Conservation (phyloP, 2,113 vertebrate genomes). For the Ammodytes dubius region DNA sequence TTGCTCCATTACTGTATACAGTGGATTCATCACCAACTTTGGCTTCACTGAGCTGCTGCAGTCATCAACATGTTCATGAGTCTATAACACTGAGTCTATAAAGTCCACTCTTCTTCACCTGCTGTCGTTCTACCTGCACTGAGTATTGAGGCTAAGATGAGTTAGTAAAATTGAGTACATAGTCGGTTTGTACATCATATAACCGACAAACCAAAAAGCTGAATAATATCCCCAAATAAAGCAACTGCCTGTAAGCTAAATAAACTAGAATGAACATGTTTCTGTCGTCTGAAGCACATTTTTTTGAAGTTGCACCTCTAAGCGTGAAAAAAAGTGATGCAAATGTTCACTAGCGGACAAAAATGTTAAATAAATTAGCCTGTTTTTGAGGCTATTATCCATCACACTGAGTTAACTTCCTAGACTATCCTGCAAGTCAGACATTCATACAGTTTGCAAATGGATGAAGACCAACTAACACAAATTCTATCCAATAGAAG, state of each 20-base stretch:
- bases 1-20: neutral
- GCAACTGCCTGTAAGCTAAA: neutral
- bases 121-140: neutral
- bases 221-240: neutral
- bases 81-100: neutral
- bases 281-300: neutral
- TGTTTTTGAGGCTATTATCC: neutral
- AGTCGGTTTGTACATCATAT: neutral
- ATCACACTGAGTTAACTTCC: too few species aligned
- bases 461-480: neutral
- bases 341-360: neutral
- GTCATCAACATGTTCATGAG: neutral
- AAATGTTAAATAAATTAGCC: neutral
- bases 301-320: neutral
- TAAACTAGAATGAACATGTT: neutral
- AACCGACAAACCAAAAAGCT: neutral
- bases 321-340: neutral
- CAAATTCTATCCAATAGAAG: neutral
- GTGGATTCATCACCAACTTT: neutral
- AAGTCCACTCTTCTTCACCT: neutral
- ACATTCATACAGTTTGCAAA: neutral
- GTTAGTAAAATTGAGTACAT: neutral
- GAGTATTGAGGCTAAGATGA: neutral
- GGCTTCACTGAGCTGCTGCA: neutral
- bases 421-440: neutral